Conservation (phyloP, 2,113 vertebrate genomes). For the Chaetodon trifascialis region DNA sequence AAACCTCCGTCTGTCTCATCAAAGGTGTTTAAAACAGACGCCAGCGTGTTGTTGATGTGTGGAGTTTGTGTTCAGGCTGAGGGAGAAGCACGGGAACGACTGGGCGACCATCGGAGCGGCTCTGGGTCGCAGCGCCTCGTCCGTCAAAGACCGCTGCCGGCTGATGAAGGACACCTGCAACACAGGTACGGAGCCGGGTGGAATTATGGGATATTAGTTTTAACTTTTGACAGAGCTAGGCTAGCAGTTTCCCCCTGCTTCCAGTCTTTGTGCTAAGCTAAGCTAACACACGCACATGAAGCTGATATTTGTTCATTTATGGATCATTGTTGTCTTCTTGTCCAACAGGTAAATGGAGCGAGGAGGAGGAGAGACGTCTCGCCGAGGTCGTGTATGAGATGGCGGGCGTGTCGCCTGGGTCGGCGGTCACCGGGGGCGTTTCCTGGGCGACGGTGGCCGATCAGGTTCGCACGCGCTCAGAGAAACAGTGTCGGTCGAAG, state of each 20-base stretch:
- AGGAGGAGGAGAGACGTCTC: slow-evolving; percentile 95
- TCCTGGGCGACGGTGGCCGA: slow-evolving; percentile 98
- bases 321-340: background rate
- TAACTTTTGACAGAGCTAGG: too few relatives aligned
- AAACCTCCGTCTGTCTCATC: background rate
- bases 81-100: slow-evolving; percentile 96
- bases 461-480: slow-evolving; percentile 94
- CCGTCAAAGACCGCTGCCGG: slow-evolving; percentile 97
- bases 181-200: slow-evolving; percentile 86
- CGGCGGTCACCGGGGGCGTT: slow-evolving; percentile 95
- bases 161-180: slow-evolving; percentile 99
- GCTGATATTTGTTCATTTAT: too few relatives aligned
- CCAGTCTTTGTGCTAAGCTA: too few relatives aligned
- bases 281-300: too few relatives aligned
- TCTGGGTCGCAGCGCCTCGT: slow-evolving; percentile 96
- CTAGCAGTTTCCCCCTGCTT: too few relatives aligned
- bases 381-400: slow-evolving; percentile 97
- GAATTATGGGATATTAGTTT: background rate
- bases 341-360: slow-evolving; percentile 94
- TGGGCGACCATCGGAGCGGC: slow-evolving; percentile 98
- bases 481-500: slow-evolving; percentile 98
- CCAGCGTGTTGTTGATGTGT: background rate
- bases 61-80: slow-evolving; percentile 84
- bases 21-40: background rate
- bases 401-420: slow-evolving; percentile 93